phyloP scores from a whole-genome alignment of 1,140 invertebrate species.

The Cotesia typhae region DNA sequence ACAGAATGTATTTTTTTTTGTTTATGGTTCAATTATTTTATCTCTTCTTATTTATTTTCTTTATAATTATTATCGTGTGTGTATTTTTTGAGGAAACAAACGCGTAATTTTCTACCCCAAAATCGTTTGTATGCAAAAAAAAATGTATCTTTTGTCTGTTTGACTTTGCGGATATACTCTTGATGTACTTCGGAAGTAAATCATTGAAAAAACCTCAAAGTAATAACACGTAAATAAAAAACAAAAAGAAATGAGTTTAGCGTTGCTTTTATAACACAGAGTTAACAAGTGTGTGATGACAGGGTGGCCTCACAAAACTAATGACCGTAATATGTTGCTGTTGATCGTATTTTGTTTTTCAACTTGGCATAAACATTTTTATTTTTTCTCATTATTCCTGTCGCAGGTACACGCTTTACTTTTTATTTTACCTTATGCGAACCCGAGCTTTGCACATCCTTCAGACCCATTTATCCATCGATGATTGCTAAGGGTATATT shows the following conservation, averaged over 20 bases:
- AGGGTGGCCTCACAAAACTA: conserved; percentile 43
- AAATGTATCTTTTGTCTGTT: too few species aligned
- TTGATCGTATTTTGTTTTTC: conserved; percentile 28
- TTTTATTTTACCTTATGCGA: conserved; percentile 36
- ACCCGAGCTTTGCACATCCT: conserved; percentile 39
- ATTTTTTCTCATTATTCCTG: conserved; percentile 32
- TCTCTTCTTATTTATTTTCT: too few species aligned
- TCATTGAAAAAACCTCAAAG: conserved; percentile 3
- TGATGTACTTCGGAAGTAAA: too few species aligned
- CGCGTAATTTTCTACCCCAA: too few species aligned
- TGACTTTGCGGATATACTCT: too few species aligned
- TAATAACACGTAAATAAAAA: conserved; percentile 43
- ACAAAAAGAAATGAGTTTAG: conserved; percentile 49
- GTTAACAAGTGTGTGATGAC: conserved; percentile 56
- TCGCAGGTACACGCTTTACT: conserved; percentile 9
- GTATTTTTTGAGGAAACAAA: too few species aligned
- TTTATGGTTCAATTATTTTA: too few species aligned
- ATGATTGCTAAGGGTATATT: conserved; percentile 33
- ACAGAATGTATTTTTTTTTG: too few species aligned
- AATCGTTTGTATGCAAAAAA: too few species aligned
- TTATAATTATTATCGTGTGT: too few species aligned
- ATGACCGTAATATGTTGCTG: conserved; percentile 47
- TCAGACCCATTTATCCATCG: conserved; percentile 36
- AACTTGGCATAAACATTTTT: not conserved
- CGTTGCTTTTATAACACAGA: conserved; percentile 11